Percentiles rank a stretch among this genome's conserved stretches.
phyloP scores from a whole-genome alignment of 2,888 invertebrate genomes.

The Neoascia interrupta region DNA sequence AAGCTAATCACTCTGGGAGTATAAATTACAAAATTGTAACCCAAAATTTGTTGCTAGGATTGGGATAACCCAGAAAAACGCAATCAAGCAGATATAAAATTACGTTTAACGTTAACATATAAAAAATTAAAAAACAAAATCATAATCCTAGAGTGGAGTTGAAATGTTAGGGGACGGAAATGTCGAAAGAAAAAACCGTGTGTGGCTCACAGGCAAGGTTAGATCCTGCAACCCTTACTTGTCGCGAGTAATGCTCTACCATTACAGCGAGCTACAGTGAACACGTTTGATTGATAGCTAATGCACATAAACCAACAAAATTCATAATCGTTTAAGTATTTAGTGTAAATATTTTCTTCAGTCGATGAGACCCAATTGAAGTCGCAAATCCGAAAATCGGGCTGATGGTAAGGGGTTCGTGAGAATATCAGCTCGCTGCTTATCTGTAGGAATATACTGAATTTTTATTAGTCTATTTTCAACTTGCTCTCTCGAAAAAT shows the following conservation, averaged over 20 bases:
- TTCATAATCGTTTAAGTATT: too few species aligned
- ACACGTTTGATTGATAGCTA: too few species aligned
- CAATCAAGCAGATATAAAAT: conserved; percentile 1
- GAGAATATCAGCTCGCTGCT: conserved; percentile 41
- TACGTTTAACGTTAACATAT: background rate
- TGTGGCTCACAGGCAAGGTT: too few species aligned
- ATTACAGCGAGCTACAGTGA: too few species aligned
- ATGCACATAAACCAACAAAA: too few species aligned
- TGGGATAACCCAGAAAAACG: conserved; percentile 33
- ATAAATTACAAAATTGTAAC: background rate
- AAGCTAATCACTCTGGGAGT: conserved; percentile 5
- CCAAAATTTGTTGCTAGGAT: conserved; percentile 54
- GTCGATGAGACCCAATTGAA: too few species aligned
- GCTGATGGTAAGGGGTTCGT: conserved; percentile 44
- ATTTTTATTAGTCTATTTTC: conserved; percentile 43
- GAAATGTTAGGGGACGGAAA: too few species aligned
- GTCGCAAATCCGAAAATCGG: conserved; percentile 6
- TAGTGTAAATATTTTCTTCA: too few species aligned
- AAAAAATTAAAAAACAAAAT: background rate
- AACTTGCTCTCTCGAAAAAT: conserved; percentile 40
- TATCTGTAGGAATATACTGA: conserved; percentile 49
- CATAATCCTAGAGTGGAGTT: too few species aligned
- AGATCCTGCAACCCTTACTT: too few species aligned
- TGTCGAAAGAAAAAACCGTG: too few species aligned
- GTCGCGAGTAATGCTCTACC: too few species aligned